Conservation (phyloP, 1,140 invertebrate genomes). For the Zaprionus ghesquierei region DNA sequence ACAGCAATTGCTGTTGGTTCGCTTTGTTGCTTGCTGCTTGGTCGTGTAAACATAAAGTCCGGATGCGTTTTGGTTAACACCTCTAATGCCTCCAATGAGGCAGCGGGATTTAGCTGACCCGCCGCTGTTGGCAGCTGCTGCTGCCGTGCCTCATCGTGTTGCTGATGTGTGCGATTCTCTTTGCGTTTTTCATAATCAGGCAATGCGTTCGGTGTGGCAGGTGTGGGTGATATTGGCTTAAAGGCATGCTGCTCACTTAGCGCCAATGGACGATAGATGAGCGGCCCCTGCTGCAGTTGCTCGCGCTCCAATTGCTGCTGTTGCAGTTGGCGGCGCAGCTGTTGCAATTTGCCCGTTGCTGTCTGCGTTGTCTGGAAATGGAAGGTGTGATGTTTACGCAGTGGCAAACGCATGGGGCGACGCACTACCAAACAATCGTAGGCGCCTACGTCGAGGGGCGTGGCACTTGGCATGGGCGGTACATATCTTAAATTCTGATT, state of each 20-base stretch:
- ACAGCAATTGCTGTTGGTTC: slow-evolving; percentile 12
- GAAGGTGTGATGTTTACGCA: slow-evolving; percentile 88
- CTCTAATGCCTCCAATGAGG: slow-evolving; percentile 71
- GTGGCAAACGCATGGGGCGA: slow-evolving; percentile 83
- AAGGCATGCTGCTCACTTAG: slow-evolving; percentile 71
- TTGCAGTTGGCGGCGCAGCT: slow-evolving; percentile 59
- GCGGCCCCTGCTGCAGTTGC: slow-evolving; percentile 36
- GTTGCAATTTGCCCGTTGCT: slow-evolving; percentile 66
- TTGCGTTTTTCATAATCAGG: slow-evolving; percentile 39
- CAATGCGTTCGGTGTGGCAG: slow-evolving; percentile 14
- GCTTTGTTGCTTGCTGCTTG: slow-evolving; percentile 29
- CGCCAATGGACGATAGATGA: slow-evolving; percentile 55
- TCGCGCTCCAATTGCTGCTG: slow-evolving; percentile 43
- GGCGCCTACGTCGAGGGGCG: slow-evolving; percentile 82
- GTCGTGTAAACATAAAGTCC: slow-evolving; percentile 55
- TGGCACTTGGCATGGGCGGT: slow-evolving; percentile 76
- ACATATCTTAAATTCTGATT: slow-evolving; percentile 63
- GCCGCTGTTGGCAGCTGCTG: slow-evolving; percentile 20
- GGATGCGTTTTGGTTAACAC: slow-evolving; percentile 70
- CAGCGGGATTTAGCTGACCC: slow-evolving; percentile 61
- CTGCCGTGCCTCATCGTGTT: background rate
- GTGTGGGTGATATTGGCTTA: slow-evolving; percentile 74
- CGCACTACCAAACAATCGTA: slow-evolving; percentile 57
- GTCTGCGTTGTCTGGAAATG: slow-evolving; percentile 86
- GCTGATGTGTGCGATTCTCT: slow-evolving; percentile 10